A percentile compares a stretch with the other conserved stretches of the same genome.
Conservation (phyloP, 1,140 invertebrate species). For the Pentalonia nigronervosa region DNA sequence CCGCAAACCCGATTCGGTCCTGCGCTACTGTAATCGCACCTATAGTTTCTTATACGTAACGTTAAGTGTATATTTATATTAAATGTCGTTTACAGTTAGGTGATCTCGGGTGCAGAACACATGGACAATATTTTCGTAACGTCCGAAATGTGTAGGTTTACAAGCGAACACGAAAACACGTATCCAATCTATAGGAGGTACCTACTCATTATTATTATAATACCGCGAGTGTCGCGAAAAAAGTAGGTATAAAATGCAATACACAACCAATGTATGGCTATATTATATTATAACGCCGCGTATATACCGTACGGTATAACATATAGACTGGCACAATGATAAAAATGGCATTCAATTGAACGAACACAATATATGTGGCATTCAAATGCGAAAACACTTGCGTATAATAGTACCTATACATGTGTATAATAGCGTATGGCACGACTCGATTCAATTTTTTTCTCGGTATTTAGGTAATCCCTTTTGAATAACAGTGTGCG, state of each 20-base stretch:
- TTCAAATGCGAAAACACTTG: conserved; percentile 37
- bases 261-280: not conserved
- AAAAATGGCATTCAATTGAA: conserved; percentile 26
- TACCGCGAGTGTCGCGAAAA: not conserved
- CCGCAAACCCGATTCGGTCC: not conserved
- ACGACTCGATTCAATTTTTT: not conserved
- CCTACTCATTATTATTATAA: not conserved
- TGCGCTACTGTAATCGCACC: not conserved
- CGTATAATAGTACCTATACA: not conserved
- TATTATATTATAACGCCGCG: not conserved
- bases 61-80: not conserved
- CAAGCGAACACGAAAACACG: not conserved
- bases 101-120: not conserved
- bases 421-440: not conserved
- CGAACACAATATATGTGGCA: not conserved
- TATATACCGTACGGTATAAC: not conserved
- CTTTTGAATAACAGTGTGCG: conserved; percentile 32
- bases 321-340: not conserved
- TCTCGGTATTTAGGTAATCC: conserved; percentile 22
- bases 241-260: not conserved
- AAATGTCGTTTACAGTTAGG: not conserved
- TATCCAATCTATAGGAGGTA: not conserved
- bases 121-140: not conserved
- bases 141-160: not conserved
- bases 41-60: not conserved